A percentile compares a stretch with the other conserved stretches of the same genome.
Conservation (phyloP, 2,888 invertebrate species). For the Leptogaster cylindrica region DNA sequence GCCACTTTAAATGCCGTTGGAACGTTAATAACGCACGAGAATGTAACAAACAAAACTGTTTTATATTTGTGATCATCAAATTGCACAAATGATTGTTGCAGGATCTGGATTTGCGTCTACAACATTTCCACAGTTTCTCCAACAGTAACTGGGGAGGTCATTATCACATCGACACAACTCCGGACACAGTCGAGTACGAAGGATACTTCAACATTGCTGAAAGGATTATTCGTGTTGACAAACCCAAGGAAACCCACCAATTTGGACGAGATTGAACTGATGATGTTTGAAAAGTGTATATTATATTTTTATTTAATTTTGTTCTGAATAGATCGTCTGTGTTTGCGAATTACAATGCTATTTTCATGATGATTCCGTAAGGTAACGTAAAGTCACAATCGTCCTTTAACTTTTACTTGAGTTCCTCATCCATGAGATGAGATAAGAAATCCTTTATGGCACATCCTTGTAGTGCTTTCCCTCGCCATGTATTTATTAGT, state of each 20-base stretch:
- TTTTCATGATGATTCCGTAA: no score
- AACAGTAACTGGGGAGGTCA: conserved; percentile 88
- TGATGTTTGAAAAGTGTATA: no score
- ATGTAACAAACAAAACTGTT: conserved; percentile 64
- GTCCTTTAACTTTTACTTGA: no score
- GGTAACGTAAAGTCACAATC: no score
- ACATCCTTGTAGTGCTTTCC: no score
- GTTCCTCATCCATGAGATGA: no score
- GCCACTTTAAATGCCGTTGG: conserved; percentile 89
- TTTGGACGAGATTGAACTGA: conserved; percentile 76
- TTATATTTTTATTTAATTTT: no score
- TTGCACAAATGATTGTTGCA: conserved; percentile 57
- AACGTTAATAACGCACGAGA: conserved; percentile 84
- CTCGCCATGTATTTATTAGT: no score
- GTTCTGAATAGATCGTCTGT: no score
- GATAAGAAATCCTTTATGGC: no score
- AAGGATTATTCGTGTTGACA: conserved; percentile 76
- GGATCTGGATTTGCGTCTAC: conserved; percentile 89
- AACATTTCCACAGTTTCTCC: conserved; percentile 95
- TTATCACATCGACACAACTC: conserved; percentile 95
- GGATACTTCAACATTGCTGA: conserved; percentile 86
- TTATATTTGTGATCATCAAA: background rate
- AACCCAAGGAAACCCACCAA: conserved; percentile 69
- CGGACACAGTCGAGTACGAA: conserved; percentile 83
- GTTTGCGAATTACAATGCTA: no score